Evolutionary conservation across 1,140 invertebrate genomes (phyloP).

Genomic region (Drosophila melanica): DNA sequence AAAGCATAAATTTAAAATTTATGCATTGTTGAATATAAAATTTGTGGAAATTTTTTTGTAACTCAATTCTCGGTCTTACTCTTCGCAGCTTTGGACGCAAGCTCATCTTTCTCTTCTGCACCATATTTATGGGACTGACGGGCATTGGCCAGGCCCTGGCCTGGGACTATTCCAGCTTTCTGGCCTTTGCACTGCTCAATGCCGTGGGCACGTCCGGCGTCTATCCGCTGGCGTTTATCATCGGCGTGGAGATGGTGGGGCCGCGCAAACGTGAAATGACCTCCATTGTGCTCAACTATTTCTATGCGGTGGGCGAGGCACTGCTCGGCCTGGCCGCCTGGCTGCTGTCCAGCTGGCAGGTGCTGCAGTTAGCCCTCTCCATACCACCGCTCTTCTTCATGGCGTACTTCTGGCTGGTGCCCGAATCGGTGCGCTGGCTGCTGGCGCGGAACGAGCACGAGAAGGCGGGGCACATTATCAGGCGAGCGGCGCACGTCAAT

Average conservation of each 20-base stretch:
- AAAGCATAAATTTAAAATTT: too few species aligned
- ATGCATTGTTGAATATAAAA: too few species aligned
- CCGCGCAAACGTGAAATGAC: slow-evolving; percentile 87
- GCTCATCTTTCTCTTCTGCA: slow-evolving; percentile 85
- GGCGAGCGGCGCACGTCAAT: slow-evolving; percentile 85
- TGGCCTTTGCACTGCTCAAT: slow-evolving; percentile 86
- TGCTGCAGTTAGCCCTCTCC: slow-evolving; percentile 86
- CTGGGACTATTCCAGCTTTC: slow-evolving; percentile 85
- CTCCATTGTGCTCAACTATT: slow-evolving; percentile 87
- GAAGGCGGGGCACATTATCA: slow-evolving; percentile 85
- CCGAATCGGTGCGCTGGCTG: slow-evolving; percentile 88
- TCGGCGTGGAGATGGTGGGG: slow-evolving; percentile 89
- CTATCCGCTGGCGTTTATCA: slow-evolving; percentile 87
- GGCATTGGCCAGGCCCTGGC: slow-evolving; percentile 86
- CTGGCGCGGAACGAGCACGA: slow-evolving; percentile 85
- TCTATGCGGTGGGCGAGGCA: slow-evolving; percentile 88
- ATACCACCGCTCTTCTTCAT: slow-evolving; percentile 86
- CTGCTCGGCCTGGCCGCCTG: slow-evolving; percentile 86
- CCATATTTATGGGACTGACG: slow-evolving; percentile 86
- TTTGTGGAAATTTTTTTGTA: too few species aligned
- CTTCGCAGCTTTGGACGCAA: slow-evolving; percentile 87
- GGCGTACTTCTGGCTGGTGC: slow-evolving; percentile 86
- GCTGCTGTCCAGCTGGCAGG: slow-evolving; percentile 86
- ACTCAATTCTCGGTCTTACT: slow-evolving; percentile 2
- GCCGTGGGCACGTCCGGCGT: slow-evolving; percentile 87